A percentile compares a stretch with the other conserved stretches of the same genome.
These are phyloP conservation scores for Prorops nasuta DNA, from an alignment of 1,140 invertebrate species.

Conservation along the genomic window DNA sequence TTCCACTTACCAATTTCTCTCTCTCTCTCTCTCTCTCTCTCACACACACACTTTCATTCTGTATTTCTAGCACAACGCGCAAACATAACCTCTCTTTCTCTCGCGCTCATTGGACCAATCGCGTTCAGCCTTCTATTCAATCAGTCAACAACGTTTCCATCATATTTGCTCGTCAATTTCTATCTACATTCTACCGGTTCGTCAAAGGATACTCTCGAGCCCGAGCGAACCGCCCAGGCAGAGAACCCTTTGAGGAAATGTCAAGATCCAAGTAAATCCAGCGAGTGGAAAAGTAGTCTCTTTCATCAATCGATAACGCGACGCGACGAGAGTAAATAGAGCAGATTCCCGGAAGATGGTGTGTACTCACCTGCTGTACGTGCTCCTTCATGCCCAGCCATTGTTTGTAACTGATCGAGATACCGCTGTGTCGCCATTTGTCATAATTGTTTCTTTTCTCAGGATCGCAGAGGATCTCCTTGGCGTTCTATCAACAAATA, in stretches of 20 bases:
- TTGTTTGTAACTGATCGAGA: conserved; percentile 85
- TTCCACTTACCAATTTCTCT: too few species aligned
- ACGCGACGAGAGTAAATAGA: too few species aligned
- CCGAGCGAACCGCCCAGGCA: too few species aligned
- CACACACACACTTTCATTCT: neutral
- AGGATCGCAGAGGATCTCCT: conserved; percentile 84
- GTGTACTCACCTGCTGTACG: conserved; percentile 71
- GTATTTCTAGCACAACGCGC: neutral
- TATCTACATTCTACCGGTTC: neutral
- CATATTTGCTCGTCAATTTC: neutral
- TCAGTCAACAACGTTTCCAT: neutral
- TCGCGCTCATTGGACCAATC: too few species aligned
- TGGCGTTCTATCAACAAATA: conserved; percentile 70
- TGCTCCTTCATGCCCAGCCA: conserved; percentile 88
- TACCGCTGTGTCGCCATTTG: conserved; percentile 86
- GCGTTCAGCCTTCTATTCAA: neutral
- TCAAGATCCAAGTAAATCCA: too few species aligned
- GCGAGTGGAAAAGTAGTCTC: too few species aligned
- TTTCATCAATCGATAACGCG: too few species aligned
- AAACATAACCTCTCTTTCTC: neutral
- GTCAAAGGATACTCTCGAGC: too few species aligned
- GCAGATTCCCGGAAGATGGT: too few species aligned
- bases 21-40: too few species aligned
- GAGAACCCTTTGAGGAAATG: too few species aligned
- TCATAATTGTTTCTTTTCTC: conserved; percentile 83